Conservation (phyloP, 2,113 vertebrate genomes). For the Cryptomyrus ogoouensis region DNA sequence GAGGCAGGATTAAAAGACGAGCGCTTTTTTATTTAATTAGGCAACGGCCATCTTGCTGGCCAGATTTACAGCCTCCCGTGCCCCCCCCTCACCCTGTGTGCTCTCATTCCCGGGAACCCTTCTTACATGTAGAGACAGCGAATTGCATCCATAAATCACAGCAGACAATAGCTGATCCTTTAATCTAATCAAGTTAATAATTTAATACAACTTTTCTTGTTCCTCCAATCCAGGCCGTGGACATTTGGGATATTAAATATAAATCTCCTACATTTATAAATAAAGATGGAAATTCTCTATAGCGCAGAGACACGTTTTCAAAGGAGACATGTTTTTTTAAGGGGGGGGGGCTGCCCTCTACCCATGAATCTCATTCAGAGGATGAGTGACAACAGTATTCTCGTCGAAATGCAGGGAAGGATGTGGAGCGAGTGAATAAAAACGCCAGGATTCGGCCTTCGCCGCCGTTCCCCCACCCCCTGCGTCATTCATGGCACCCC, state of each 20-base stretch:
- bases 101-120: slow-evolving; percentile 42
- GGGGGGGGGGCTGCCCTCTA: slow-evolving; percentile 36
- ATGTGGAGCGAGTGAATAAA: slow-evolving; percentile 59
- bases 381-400: slow-evolving; percentile 68
- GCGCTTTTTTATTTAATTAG: slow-evolving; percentile 2
- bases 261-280: slow-evolving; percentile 10
- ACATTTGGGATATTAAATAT: slow-evolving; percentile 23
- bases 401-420: slow-evolving; percentile 59
- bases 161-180: slow-evolving; percentile 55
- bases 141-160: slow-evolving; percentile 61
- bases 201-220: slow-evolving; percentile 48
- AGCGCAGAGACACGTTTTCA: not conserved
- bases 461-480: slow-evolving; percentile 17
- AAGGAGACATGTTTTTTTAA: not conserved
- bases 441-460: slow-evolving; percentile 62
- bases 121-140: slow-evolving; percentile 42
- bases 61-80: slow-evolving; percentile 32
- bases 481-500: not conserved
- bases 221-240: not conserved
- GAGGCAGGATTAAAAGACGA: slow-evolving; percentile 18
- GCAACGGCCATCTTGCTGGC: not conserved
- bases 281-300: not conserved
- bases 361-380: slow-evolving; percentile 65
- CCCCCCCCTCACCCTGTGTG: slow-evolving; percentile 33
- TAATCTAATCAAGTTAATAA: slow-evolving; percentile 60